phyloP scores from a whole-genome alignment of 2,888 invertebrate species.

The Venustoraphidia nigricollis region DNA sequence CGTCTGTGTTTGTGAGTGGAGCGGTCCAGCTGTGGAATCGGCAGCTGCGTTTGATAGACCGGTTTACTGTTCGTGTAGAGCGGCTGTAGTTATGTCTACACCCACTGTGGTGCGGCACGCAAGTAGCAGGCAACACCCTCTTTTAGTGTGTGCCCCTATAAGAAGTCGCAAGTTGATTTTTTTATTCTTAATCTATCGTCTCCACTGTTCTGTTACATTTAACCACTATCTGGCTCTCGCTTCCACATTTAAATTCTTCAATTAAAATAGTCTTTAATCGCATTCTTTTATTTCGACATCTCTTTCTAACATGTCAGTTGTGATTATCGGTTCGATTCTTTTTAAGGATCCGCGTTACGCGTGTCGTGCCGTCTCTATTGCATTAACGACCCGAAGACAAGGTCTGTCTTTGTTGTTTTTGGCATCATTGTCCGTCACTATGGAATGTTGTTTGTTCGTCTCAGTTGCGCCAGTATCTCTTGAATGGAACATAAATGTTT shows the following conservation, averaged over 20 bases:
- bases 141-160: constrained; percentile 1
- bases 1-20: no score
- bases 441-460: no score
- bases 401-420: no score
- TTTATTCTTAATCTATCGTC: not conserved
- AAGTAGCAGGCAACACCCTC: constrained; percentile 1
- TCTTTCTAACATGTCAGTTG: not conserved
- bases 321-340: not conserved
- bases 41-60: no score
- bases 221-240: not conserved
- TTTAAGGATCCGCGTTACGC: constrained; percentile 1
- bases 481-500: not conserved
- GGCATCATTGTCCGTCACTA: no score
- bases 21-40: no score
- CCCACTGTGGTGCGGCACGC: not conserved
- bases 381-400: not conserved
- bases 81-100: not conserved
- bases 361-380: not conserved
- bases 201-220: no score
- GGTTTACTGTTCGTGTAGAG: not conserved
- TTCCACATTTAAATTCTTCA: constrained; percentile 1
- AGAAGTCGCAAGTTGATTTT: constrained; percentile 1
- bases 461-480: not conserved
- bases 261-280: not conserved
- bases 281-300: not conserved